phyloP scores from a whole-genome alignment of 2,113 vertebrate species.

The Clarias gariepinus region DNA sequence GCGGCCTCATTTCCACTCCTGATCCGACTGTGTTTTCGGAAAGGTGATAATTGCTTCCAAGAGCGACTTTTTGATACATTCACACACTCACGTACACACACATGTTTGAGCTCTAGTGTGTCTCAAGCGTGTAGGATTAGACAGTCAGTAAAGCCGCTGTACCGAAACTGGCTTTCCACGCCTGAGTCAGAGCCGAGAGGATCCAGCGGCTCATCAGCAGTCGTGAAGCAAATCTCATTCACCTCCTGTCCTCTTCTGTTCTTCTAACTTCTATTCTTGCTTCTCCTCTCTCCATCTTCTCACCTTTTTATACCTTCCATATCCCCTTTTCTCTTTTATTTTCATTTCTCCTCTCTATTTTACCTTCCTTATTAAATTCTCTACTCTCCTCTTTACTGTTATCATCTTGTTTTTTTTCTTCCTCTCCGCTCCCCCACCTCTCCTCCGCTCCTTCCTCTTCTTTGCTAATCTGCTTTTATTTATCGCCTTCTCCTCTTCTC shows the following conservation, averaged over 20 bases:
- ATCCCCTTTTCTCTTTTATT: not conserved
- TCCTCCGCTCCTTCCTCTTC: not conserved
- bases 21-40: constrained; percentile 31
- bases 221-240: constrained; percentile 43
- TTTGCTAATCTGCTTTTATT: not conserved
- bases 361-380: no score
- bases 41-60: constrained; percentile 35
- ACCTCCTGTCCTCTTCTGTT: constrained; percentile 28
- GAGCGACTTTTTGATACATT: not conserved
- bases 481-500: not conserved
- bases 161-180: constrained; percentile 49
- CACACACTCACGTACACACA: not conserved
- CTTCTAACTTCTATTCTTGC: not conserved
- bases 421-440: not conserved
- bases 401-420: not conserved
- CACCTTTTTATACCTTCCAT: not conserved
- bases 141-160: constrained; percentile 47
- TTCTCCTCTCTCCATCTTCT: not conserved
- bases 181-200: constrained; percentile 44
- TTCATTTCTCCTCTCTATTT: not conserved
- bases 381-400: not conserved
- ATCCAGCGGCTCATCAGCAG: constrained; percentile 43
- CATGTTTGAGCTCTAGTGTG: constrained; percentile 6
- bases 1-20: constrained; percentile 37
- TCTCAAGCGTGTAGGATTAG: constrained; percentile 48